Percentiles rank a stretch among this genome's conserved stretches.
phyloP scores from a whole-genome alignment of 2,888 invertebrate species.

The Hofmannophila pseudospretella region DNA sequence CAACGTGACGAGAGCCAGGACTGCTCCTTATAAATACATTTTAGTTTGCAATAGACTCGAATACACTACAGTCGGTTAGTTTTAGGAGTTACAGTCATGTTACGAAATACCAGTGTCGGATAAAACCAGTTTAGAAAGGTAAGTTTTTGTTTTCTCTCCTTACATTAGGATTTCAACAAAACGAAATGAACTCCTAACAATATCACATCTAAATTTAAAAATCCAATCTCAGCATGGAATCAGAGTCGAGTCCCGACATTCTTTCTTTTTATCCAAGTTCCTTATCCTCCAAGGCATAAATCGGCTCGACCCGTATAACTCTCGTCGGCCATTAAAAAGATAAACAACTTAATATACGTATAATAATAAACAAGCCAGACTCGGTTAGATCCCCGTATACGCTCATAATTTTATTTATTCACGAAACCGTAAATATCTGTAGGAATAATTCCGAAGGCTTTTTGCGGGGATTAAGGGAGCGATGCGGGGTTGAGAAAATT shows the following conservation, averaged over 20 bases:
- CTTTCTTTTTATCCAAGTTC: constrained; percentile 56
- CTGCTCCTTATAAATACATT: no score
- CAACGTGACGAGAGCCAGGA: no score
- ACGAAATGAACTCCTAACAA: constrained; percentile 46
- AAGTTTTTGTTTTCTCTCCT: not conserved
- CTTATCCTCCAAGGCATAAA: constrained; percentile 70
- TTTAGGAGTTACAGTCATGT: no score
- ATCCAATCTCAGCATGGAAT: constrained; percentile 65
- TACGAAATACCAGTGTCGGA: no score
- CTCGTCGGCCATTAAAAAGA: constrained; percentile 72
- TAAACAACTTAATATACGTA: constrained; percentile 77
- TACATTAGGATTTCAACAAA: constrained; percentile 13
- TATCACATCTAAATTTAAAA: constrained; percentile 73
- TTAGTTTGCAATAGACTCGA: not conserved
- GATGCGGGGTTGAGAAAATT: constrained; percentile 74
- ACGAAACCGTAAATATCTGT: constrained; percentile 75
- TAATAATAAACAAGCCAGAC: constrained; percentile 73
- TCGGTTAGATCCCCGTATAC: constrained; percentile 61
- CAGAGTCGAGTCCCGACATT: constrained; percentile 53
- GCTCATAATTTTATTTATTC: constrained; percentile 77
- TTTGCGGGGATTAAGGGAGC: constrained; percentile 76
- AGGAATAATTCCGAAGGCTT: constrained; percentile 75
- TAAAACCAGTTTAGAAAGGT: not conserved
- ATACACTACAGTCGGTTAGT: no score
- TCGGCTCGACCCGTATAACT: constrained; percentile 71